These are phyloP conservation scores for Typhlomys cinereus DNA, from an alignment of 2,113 vertebrate species.

Conservation along the genomic window DNA sequence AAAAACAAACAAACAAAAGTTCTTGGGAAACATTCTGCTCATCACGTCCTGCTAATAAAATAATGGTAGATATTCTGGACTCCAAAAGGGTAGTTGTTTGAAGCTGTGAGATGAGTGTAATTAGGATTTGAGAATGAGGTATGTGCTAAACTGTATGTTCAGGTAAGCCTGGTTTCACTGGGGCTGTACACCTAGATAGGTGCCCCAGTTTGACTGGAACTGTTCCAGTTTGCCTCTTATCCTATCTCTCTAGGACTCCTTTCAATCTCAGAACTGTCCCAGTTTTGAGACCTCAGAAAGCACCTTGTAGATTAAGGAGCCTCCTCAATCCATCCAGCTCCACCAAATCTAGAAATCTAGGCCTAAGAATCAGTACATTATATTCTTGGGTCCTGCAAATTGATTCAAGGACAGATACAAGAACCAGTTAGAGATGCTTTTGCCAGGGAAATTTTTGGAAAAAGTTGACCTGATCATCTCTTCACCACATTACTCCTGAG, in stretches of 20 bases:
- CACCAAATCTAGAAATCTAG: background rate
- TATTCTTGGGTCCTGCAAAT: background rate
- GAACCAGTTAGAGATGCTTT: background rate
- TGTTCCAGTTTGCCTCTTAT: slow-evolving; percentile 13
- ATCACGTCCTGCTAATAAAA: background rate
- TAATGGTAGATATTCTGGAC: background rate
- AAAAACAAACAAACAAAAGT: background rate
- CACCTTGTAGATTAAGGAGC: background rate
- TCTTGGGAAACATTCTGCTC: background rate
- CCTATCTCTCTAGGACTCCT: background rate
- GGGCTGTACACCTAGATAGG: background rate
- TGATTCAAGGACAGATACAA: background rate
- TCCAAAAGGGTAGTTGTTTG: background rate
- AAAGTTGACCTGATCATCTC: background rate
- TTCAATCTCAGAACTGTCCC: background rate
- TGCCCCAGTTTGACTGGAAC: slow-evolving; percentile 41
- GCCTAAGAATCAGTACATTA: background rate
- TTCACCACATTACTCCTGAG: background rate
- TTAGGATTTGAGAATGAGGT: background rate
- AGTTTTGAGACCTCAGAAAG: slow-evolving; percentile 26
- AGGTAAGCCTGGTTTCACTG: background rate
- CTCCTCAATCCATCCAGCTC: background rate
- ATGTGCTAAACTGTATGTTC: background rate
- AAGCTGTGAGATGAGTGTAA: background rate
- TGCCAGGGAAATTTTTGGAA: background rate